Evolutionary conservation across 2,113 vertebrate species (phyloP).

Genomic region (Callaeas wilsoni): DNA sequence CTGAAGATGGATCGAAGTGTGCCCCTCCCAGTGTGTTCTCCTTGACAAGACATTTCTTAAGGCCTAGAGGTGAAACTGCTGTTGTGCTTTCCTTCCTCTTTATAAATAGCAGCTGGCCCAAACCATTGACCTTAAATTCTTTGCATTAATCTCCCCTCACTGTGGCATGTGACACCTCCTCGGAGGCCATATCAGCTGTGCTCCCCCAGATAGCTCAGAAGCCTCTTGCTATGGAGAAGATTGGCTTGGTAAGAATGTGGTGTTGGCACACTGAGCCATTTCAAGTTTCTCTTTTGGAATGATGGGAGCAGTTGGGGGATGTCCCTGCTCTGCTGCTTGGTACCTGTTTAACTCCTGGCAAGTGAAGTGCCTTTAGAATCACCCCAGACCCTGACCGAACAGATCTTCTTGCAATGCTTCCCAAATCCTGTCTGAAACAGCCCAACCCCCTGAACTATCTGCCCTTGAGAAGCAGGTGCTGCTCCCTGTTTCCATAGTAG

Average conservation of each 20-base stretch:
- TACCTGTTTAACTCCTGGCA: not conserved
- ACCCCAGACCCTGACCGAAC: not conserved
- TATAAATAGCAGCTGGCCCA: slow-evolving; percentile 70
- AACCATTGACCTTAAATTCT: slow-evolving; percentile 69
- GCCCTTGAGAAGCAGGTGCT: not conserved
- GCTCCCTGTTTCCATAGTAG: slow-evolving; percentile 53
- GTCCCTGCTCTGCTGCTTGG: not conserved
- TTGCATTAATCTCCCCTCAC: slow-evolving; percentile 14
- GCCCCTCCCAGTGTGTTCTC: not conserved
- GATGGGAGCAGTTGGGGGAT: not conserved
- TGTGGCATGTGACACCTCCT: slow-evolving; percentile 56
- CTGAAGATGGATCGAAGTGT: not conserved
- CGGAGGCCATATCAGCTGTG: slow-evolving; percentile 47
- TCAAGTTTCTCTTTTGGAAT: slow-evolving; percentile 6
- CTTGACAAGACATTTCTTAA: not conserved
- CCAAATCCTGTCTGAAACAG: not conserved
- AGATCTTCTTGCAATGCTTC: not conserved
- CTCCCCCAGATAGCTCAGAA: slow-evolving; percentile 34
- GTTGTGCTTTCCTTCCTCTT: not conserved
- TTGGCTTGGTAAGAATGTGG: slow-evolving; percentile 23
- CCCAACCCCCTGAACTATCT: not conserved
- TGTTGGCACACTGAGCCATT: not conserved
- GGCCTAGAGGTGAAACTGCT: not conserved
- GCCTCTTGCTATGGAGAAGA: not conserved
- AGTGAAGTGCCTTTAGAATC: not conserved